A percentile compares a stretch with the other conserved stretches of the same genome.
Conservation (phyloP, 2,888 invertebrate genomes). For the Drosophila planitibia region DNA sequence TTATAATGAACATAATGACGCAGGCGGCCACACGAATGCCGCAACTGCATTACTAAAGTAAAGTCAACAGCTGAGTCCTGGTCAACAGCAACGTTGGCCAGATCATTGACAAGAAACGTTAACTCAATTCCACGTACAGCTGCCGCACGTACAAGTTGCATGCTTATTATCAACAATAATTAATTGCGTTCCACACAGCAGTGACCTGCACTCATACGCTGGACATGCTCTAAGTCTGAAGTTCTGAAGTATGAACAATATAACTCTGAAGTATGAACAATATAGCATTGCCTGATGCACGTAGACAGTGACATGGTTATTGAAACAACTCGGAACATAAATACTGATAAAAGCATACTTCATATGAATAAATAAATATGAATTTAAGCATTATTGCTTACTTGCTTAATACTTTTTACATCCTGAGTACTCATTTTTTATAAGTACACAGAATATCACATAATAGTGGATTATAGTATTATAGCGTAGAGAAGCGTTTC, state of each 20-base stretch:
- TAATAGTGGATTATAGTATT: not conserved
- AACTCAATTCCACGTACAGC: constrained; percentile 20
- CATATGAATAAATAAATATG: not conserved
- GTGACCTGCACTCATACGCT: not conserved
- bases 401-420: not conserved
- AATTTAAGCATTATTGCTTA: not conserved
- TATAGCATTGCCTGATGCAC: not conserved
- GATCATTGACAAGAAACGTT: constrained; percentile 19
- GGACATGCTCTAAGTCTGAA: not conserved
- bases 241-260: no score
- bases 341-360: not conserved
- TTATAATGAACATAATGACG: constrained; percentile 65
- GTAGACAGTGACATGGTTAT: not conserved
- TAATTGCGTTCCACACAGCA: constrained; percentile 52
- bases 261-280: not conserved
- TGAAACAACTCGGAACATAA: not conserved
- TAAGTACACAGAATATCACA: not conserved
- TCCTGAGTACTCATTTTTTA: not conserved
- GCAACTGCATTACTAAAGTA: constrained; percentile 54
- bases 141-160: constrained; percentile 53
- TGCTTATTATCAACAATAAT: constrained; percentile 67
- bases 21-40: constrained; percentile 31
- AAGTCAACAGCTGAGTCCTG: constrained; percentile 33
- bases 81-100: not conserved
- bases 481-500: not conserved